Base-by-base conservation (phyloP, 2,888 invertebrate genomes). In the Phyto melanocephala region DNA sequence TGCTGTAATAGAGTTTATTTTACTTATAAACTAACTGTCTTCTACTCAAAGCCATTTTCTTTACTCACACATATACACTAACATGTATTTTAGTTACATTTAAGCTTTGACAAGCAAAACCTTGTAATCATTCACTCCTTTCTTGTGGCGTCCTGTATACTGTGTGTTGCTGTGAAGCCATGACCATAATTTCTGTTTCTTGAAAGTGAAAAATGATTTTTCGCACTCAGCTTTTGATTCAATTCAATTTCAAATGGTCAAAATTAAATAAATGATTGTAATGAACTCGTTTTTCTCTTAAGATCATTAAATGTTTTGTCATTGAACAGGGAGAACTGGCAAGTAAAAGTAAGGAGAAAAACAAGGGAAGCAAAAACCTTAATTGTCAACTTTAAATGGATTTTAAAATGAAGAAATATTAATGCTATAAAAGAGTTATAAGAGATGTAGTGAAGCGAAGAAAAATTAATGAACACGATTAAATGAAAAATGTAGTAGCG, bases 181-280 rank as follows among this genome's bases (percentile, higher is more conserved):
- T 13, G 40, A 47, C 45, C 35, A 0, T 17, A 56, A 42, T 42
- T 62, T 17, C 28, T 37, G 35, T 24, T 50, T 67, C 63, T 56
- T 74, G 24, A 81, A 74, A 81, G 63, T 82, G 82, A 82, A 82
- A 75, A 82, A 82, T 82, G 78, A 79, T 82, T 79, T 75, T 82
- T 79, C 33, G 58, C 74, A 65, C 74, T 78, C 56, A 65, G 56
- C 71, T 70, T 28, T 28, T 76, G 60, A 70, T 71, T 52, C 75
- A 65, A 70, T 78, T 74, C 74, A 79, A 75, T 82, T 79, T 71
- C 17, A 68, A 67, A 70, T 82, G 78, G 74, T 78, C 75, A 70
- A 82, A 82, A 81, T 72, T 42, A 79, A 72, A 79, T 79, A 72
- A 79, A 79, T 79, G 78, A 71, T 63, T 47, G 47, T 71, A 63